Percentiles rank a stretch among this genome's conserved stretches.
These are phyloP conservation scores for Distichodus sexfasciatus DNA, from an alignment of 2,797 vertebrate species.

Conservation along the genomic window DNA sequence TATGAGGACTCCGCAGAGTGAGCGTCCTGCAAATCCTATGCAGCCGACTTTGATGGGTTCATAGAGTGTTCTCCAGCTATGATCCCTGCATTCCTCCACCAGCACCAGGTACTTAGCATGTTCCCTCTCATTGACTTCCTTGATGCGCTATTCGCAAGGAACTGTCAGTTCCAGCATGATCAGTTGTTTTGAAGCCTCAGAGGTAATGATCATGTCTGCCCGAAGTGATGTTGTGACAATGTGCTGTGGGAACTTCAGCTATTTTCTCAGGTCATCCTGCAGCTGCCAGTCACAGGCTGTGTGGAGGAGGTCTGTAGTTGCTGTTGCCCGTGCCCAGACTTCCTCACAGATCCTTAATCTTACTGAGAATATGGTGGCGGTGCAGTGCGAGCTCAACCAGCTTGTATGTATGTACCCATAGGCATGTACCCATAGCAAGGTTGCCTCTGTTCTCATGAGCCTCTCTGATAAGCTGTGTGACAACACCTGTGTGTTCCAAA, in stretches of 20 bases:
- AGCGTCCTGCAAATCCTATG: neutral
- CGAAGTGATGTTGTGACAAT: too few relatives aligned
- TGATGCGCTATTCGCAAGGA: too few relatives aligned
- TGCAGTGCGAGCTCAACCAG: neutral
- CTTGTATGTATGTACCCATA: neutral
- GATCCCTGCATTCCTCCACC: neutral
- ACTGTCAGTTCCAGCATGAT: too few relatives aligned
- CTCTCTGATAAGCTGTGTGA: neutral
- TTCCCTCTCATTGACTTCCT: neutral
- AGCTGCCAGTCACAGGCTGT: too few relatives aligned
- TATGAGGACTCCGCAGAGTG: neutral
- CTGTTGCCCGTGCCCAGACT: slow-evolving; percentile 1
- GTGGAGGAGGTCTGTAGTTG: neutral
- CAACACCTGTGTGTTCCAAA: neutral
- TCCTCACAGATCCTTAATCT: slow-evolving; percentile 8
- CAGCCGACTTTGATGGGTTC: neutral
- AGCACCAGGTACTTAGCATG: neutral
- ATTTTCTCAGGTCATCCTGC: too few relatives aligned
- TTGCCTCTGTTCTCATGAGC: neutral
- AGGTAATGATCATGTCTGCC: too few relatives aligned
- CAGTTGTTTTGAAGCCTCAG: too few relatives aligned
- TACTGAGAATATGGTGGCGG: neutral
- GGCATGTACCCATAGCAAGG: neutral
- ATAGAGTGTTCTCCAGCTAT: neutral
- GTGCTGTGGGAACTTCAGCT: too few relatives aligned